Conservation (phyloP, 2,888 invertebrate species). For the Mermis nigrescens region DNA sequence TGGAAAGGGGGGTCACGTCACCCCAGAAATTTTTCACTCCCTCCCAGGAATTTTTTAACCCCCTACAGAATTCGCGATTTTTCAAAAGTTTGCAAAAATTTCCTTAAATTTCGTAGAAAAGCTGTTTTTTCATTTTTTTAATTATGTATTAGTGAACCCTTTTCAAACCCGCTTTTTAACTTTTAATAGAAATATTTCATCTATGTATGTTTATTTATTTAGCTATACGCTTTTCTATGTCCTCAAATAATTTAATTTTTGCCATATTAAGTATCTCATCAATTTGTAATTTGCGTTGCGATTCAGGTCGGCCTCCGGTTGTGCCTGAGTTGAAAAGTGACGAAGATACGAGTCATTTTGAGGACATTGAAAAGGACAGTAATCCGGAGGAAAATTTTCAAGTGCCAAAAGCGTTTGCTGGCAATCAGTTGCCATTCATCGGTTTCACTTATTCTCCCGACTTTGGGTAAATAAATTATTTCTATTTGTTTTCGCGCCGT, state of each 20-base stretch:
- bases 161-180: too few relatives aligned
- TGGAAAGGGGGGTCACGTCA: too few relatives aligned
- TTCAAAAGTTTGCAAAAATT: too few relatives aligned
- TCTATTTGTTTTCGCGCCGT: too few relatives aligned
- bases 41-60: too few relatives aligned
- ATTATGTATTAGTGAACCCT: too few relatives aligned
- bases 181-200: too few relatives aligned
- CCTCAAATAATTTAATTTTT: conserved; percentile 5
- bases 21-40: too few relatives aligned
- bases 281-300: conserved; percentile 4
- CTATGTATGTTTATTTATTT: too few relatives aligned
- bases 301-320: conserved; percentile 59
- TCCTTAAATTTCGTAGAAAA: too few relatives aligned
- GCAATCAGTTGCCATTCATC: conserved; percentile 92
- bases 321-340: conserved; percentile 85
- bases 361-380: conserved; percentile 75
- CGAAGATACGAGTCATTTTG: conserved; percentile 94
- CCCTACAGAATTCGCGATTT: too few relatives aligned
- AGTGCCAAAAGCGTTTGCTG: conserved; percentile 86
- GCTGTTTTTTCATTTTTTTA: too few relatives aligned
- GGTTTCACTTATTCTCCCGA: conserved; percentile 93
- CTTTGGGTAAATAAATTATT: conserved; percentile 51
- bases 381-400: conserved; percentile 74
- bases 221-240: conserved; percentile 12
- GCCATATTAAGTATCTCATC: not conserved